A percentile compares a stretch with the other conserved stretches of the same genome.
Conservation (phyloP, 1,140 invertebrate species). For the Drosophila bipectinata region DNA sequence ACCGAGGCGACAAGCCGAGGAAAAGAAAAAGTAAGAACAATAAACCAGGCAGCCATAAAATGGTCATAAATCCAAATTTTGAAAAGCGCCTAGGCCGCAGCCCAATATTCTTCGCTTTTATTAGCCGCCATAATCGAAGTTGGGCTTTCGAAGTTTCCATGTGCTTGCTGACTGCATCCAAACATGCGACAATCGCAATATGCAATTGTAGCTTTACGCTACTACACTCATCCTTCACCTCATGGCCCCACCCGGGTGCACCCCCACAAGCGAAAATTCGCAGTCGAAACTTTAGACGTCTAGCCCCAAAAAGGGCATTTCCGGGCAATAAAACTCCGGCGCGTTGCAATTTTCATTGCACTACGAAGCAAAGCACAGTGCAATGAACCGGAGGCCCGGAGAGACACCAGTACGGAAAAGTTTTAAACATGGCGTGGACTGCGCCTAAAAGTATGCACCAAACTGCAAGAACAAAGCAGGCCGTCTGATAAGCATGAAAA, state of each 20-base stretch:
- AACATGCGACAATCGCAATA: constrained; percentile 67
- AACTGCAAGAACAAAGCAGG: constrained; percentile 47
- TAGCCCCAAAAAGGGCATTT: constrained; percentile 56
- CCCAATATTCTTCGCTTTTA: constrained; percentile 45
- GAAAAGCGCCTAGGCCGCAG: constrained; percentile 45
- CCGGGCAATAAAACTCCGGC: constrained; percentile 71
- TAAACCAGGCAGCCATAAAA: constrained; percentile 62
- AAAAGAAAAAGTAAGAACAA: constrained; percentile 37
- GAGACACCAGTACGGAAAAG: constrained; percentile 48
- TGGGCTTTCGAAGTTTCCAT: constrained; percentile 33
- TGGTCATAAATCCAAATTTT: constrained; percentile 48
- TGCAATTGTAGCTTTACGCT: constrained; percentile 21
- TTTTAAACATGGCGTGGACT: constrained; percentile 59
- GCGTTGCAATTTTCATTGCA: constrained; percentile 62
- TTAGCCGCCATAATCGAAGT: constrained; percentile 73
- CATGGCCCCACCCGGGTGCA: neutral
- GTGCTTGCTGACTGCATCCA: constrained; percentile 55
- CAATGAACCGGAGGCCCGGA: constrained; percentile 58
- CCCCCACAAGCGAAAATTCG: neutral
- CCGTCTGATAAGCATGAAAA: constrained; percentile 49
- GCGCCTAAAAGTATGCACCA: constrained; percentile 62
- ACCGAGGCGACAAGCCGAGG: constrained; percentile 42
- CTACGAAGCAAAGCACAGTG: constrained; percentile 32
- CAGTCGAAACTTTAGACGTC: constrained; percentile 47
- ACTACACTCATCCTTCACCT: neutral